A percentile compares a stretch with the other conserved stretches of the same genome.
These are phyloP conservation scores for Myrmecobius fasciatus DNA, from an alignment of 2,113 vertebrate genomes.

Conservation along the genomic window DNA sequence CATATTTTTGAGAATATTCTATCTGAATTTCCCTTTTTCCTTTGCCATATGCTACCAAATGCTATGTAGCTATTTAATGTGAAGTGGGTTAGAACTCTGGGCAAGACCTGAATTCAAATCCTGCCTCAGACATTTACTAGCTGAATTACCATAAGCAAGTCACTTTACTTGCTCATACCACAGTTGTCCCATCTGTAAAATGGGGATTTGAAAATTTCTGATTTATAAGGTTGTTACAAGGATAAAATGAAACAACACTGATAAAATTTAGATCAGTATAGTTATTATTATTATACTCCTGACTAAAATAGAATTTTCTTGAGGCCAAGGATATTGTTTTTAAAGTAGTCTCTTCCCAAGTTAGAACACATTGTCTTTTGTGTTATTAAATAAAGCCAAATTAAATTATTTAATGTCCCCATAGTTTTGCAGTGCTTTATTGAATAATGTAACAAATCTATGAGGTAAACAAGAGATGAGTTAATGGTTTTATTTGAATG, in stretches of 20 bases:
- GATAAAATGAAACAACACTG: neutral
- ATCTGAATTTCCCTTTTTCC: neutral
- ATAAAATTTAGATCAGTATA: neutral
- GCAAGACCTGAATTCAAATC: neutral
- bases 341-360: neutral
- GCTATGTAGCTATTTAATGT: neutral
- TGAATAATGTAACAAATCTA: slow-evolving; percentile 54
- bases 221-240: neutral
- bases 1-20: neutral
- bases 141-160: neutral
- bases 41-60: neutral
- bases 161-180: neutral
- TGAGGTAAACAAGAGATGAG: slow-evolving; percentile 45
- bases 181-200: neutral
- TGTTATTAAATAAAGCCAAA: neutral
- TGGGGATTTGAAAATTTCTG: neutral
- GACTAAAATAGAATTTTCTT: neutral
- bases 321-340: neutral
- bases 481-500: slow-evolving; percentile 48
- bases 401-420: slow-evolving; percentile 60
- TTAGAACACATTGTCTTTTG: neutral
- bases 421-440: slow-evolving; percentile 53
- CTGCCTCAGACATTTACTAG: neutral
- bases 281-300: neutral
- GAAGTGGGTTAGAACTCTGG: neutral